Conservation (phyloP, 2,113 vertebrate genomes). For the Ictidomys tridecemlineatus region DNA sequence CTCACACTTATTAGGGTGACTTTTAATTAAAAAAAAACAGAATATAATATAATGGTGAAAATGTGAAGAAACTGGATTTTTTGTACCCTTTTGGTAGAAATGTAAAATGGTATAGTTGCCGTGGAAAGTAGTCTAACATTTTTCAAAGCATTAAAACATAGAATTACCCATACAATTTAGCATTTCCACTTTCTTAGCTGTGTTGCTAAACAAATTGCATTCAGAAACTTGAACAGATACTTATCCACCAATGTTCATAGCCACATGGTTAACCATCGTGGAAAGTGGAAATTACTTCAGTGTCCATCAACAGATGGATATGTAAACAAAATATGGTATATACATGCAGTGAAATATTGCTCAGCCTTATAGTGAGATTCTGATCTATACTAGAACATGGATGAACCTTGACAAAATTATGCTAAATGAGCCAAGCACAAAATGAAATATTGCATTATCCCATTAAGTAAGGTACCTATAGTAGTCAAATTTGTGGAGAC, state of each 20-base stretch:
- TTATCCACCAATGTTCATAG: neutral
- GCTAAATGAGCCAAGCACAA: neutral
- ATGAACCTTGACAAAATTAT: neutral
- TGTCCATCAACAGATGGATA: neutral
- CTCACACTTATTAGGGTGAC: neutral
- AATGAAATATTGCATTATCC: neutral
- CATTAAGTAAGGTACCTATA: neutral
- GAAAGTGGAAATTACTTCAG: neutral
- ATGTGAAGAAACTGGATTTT: neutral
- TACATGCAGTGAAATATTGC: neutral
- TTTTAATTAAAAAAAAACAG: neutral
- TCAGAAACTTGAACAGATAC: neutral
- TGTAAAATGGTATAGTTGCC: neutral
- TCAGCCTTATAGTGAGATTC: neutral
- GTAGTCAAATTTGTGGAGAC: neutral
- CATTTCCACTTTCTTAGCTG: neutral
- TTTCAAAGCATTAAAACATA: neutral
- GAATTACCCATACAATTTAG: neutral
- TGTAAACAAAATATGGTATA: neutral
- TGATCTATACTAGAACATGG: neutral
- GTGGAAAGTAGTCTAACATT: neutral
- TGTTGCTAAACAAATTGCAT: neutral
- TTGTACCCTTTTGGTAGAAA: neutral
- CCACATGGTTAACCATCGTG: neutral
- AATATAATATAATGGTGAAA: neutral